Evolutionary conservation across 1,140 invertebrate genomes (phyloP).

Genomic region (Ooceraea biroi): DNA sequence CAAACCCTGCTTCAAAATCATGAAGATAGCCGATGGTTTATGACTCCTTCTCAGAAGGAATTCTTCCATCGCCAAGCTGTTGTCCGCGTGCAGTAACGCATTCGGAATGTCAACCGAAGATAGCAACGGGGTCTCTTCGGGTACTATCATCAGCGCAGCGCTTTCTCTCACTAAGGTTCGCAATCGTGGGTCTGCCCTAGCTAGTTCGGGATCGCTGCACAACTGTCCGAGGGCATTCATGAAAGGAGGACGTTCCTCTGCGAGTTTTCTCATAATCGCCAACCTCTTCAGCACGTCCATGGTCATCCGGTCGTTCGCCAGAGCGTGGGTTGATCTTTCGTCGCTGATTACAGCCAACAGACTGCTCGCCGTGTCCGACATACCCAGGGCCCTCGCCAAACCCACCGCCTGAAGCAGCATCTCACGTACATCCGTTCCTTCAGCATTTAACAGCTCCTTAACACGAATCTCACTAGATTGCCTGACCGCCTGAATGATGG

Average conservation of each 20-base stretch:
- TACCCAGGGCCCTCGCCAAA: constrained; percentile 90
- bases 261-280: constrained; percentile 90
- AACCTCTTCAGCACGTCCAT: constrained; percentile 90
- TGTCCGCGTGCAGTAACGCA: constrained; percentile 88
- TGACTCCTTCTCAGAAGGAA: constrained; percentile 89
- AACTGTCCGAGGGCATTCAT: constrained; percentile 88
- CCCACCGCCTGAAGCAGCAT: constrained; percentile 90
- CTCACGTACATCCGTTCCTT: constrained; percentile 85
- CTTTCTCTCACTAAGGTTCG: constrained; percentile 90
- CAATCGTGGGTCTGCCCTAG: constrained; percentile 89
- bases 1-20: constrained; percentile 92
- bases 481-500: constrained; percentile 88
- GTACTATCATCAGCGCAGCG: constrained; percentile 89
- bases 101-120: constrained; percentile 90
- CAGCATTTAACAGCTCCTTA: constrained; percentile 86
- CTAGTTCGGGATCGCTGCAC: constrained; percentile 89
- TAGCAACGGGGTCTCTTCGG: constrained; percentile 88
- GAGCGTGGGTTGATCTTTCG: constrained; percentile 87
- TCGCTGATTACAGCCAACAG: constrained; percentile 88
- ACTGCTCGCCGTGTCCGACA: constrained; percentile 88
- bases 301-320: constrained; percentile 88
- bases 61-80: constrained; percentile 91
- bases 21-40: constrained; percentile 87
- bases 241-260: constrained; percentile 89
- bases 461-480: constrained; percentile 88